Conservation (phyloP, 2,888 invertebrate genomes). For the Schizotus pectinicornis region DNA sequence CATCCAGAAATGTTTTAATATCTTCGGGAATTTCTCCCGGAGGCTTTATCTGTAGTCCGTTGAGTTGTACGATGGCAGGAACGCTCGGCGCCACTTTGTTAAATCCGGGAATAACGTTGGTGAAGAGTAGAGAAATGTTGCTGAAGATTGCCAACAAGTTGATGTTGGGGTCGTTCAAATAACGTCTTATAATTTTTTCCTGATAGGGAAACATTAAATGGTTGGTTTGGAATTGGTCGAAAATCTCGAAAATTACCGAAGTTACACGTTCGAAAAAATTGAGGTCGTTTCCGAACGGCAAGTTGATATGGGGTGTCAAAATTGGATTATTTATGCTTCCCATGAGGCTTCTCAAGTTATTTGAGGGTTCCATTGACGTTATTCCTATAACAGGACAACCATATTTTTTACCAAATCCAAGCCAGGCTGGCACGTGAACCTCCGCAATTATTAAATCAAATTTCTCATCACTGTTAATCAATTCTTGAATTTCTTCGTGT, state of each 20-base stretch:
- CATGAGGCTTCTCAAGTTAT: constrained; percentile 34
- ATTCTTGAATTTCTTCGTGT: constrained; percentile 33
- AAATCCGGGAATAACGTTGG: constrained; percentile 37
- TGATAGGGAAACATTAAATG: constrained; percentile 5
- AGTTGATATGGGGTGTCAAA: constrained; percentile 40
- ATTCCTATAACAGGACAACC: constrained; percentile 44
- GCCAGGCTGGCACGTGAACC: constrained; percentile 32
- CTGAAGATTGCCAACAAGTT: constrained; percentile 5
- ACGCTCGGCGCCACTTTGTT: constrained; percentile 33
- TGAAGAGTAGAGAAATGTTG: constrained; percentile 22
- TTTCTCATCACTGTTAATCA: constrained; percentile 38
- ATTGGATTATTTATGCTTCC: constrained; percentile 44
- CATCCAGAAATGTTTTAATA: constrained; percentile 11
- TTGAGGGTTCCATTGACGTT: constrained; percentile 36
- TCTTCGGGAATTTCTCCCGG: constrained; percentile 9
- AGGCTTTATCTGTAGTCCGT: constrained; percentile 58
- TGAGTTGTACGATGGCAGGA: constrained; percentile 60
- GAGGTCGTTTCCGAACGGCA: constrained; percentile 32
- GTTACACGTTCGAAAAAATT: constrained; percentile 34
- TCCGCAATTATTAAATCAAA: constrained; percentile 45
- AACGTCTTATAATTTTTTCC: constrained; percentile 5
- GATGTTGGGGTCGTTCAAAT: constrained; percentile 1
- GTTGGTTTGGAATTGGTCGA: constrained; percentile 7
- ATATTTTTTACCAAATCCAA: constrained; percentile 39
- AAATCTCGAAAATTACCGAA: constrained; percentile 18